Percentiles rank a stretch among this genome's conserved stretches.
Evolutionary conservation across 1,140 invertebrate species (phyloP).

Genomic region (Mercenaria mercenaria): DNA sequence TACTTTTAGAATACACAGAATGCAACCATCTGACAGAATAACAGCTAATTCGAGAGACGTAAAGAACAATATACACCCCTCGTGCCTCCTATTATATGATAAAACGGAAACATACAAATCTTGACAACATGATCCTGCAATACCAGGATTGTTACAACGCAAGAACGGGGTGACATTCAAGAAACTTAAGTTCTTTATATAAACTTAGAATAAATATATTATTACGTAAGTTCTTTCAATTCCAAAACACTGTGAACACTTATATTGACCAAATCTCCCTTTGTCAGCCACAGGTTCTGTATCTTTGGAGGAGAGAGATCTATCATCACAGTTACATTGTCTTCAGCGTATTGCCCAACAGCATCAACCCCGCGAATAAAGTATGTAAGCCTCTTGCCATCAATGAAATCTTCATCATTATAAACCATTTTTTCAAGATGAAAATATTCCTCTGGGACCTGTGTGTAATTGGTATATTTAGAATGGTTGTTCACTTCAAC

Average conservation of each 20-base stretch:
- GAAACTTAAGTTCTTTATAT: neutral
- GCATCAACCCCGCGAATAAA: constrained; percentile 54
- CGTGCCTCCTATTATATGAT: neutral
- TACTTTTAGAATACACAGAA: too few species aligned
- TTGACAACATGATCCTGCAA: neutral
- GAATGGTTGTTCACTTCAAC: neutral
- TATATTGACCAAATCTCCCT: constrained; percentile 29
- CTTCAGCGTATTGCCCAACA: constrained; percentile 42
- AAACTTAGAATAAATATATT: neutral
- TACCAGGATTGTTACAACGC: neutral
- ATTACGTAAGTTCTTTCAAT: neutral
- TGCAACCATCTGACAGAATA: too few species aligned
- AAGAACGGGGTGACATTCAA: neutral
- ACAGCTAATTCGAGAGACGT: too few species aligned
- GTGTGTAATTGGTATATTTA: neutral
- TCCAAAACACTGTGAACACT: constrained; percentile 32
- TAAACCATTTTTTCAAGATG: neutral
- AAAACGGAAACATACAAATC: neutral
- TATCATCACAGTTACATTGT: constrained; percentile 32
- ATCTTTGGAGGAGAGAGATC: constrained; percentile 40
- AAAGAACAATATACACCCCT: too few species aligned
- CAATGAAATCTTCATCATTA: constrained; percentile 3
- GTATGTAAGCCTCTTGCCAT: constrained; percentile 58
- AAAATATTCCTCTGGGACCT: neutral
- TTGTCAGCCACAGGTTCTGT: constrained; percentile 41